Base-by-base conservation (phyloP, 2,113 vertebrate species). In the Tychaedon coryphoeus region DNA sequence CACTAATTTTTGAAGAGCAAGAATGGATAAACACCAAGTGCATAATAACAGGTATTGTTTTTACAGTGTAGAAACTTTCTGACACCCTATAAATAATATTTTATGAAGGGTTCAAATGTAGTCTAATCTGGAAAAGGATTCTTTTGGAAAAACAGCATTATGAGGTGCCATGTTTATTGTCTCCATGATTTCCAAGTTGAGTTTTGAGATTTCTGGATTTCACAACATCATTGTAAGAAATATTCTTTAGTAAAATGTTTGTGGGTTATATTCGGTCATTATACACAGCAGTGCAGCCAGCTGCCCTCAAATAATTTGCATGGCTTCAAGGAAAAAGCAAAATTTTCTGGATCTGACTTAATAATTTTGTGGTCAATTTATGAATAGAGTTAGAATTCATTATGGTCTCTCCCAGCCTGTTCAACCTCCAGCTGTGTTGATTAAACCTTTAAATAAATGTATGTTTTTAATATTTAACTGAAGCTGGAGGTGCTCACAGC, bases 131-230 rank as follows among this genome's bases (percentile, higher is more conserved):
- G 67, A 92, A 76, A 74, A 70, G n/a, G 72, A 73, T 92, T 82
- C 34, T 90, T 19, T 65, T 91, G 60, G 54, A 77, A 73, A 86
- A 84, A 43, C 51, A 87, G 31, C 45, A 12, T 90, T 95, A 92
- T 86, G 86, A 93, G 86, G 88, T 95, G 86, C 89, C 28, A 19
- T 76, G 47, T 94, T 86, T 95, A 84, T 81, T 95, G 87, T 92
- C 64, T 77, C 36, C 17, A 1, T 80, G 74, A 88, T 33, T 93
- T 92, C 82, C 72, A 84, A 92, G 81, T 53, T 54, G 57, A 80
- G 34, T 83, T 95, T 88, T 86, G 69, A 67, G 92, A 60, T 88
- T 86, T 93, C 61, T 90, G 78, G 78, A 70, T 94, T 92, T 94
- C 76, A 80, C 60, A 86, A 67, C 15, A 40, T 62, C 47, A 38